Evolutionary conservation across 2,888 invertebrate species (phyloP).

Genomic region (Phalangium opilio): DNA sequence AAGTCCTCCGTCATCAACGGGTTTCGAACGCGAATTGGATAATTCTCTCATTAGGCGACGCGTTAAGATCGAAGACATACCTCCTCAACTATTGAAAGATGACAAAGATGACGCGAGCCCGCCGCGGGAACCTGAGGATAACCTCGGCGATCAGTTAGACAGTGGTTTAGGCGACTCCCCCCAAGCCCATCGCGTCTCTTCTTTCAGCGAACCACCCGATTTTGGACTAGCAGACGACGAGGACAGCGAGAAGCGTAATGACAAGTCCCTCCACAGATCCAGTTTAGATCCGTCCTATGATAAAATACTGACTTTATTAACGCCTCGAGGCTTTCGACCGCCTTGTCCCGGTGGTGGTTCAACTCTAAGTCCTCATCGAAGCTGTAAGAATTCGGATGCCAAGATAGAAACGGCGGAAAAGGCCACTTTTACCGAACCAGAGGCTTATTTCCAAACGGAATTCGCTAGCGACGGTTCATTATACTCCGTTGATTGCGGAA

Average conservation of each 20-base stretch:
- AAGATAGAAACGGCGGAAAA: conserved; percentile 17
- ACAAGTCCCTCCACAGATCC: not conserved
- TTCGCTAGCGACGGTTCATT: not conserved
- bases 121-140: no score
- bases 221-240: no score
- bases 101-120: not conserved
- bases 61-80: not conserved
- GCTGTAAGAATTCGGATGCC: not conserved
- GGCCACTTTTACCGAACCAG: conserved; percentile 15
- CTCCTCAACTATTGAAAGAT: not conserved
- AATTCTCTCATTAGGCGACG: not conserved
- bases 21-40: conserved; percentile 2
- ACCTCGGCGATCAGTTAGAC: not conserved
- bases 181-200: not conserved
- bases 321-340: not conserved
- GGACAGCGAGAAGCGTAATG: not conserved
- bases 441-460: conserved; percentile 1
- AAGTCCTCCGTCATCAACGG: not conserved
- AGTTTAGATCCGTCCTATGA: conserved; percentile 4
- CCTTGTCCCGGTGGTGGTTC: no score
- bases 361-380: not conserved
- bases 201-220: not conserved
- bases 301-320: not conserved
- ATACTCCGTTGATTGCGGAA: no score
- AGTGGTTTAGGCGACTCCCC: not conserved